A percentile compares a stretch with the other conserved stretches of the same genome.
These are phyloP conservation scores for Sandelia bainsii DNA, from an alignment of 2,797 vertebrate genomes.

Conservation along the genomic window DNA sequence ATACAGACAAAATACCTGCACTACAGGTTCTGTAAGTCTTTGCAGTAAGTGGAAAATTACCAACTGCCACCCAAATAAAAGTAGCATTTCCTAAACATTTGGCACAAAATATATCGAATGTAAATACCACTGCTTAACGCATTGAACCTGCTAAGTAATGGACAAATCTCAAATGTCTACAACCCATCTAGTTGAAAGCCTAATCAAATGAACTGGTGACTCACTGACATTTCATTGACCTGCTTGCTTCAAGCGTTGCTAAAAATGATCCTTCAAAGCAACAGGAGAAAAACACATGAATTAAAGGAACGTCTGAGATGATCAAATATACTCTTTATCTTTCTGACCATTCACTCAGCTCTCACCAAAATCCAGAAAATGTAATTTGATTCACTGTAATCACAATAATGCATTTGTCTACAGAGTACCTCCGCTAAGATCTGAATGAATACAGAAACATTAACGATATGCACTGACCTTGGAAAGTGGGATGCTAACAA, in stretches of 20 bases:
- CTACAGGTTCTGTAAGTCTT: conserved; percentile 62
- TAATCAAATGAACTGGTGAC: conserved; percentile 44
- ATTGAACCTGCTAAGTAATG: neutral
- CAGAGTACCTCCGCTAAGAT: neutral
- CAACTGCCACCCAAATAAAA: conserved; percentile 19
- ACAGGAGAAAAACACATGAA: neutral
- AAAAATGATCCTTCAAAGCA: conserved; percentile 31
- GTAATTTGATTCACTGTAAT: conserved; percentile 1
- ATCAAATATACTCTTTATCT: neutral
- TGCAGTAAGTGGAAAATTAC: conserved; percentile 66
- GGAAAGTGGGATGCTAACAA: conserved; percentile 42
- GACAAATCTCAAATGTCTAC: neutral
- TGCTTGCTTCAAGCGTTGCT: conserved; percentile 16
- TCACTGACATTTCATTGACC: conserved; percentile 56
- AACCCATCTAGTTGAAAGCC: conserved; percentile 23
- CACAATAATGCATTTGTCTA: neutral
- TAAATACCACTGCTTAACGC: conserved; percentile 10
- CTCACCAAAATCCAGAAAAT: neutral
- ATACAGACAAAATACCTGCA: conserved; percentile 44
- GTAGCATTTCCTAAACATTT: conserved; percentile 5
- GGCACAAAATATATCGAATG: neutral
- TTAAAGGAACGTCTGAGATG: neutral
- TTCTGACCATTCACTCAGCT: neutral
- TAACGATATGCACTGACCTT: conserved; percentile 55
- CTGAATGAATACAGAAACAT: conserved; percentile 1